Evolutionary conservation across 2,888 invertebrate species (phyloP), one percentile per base, ranked within the genome.

Genomic region (Pristionchus mayeri): DNA sequence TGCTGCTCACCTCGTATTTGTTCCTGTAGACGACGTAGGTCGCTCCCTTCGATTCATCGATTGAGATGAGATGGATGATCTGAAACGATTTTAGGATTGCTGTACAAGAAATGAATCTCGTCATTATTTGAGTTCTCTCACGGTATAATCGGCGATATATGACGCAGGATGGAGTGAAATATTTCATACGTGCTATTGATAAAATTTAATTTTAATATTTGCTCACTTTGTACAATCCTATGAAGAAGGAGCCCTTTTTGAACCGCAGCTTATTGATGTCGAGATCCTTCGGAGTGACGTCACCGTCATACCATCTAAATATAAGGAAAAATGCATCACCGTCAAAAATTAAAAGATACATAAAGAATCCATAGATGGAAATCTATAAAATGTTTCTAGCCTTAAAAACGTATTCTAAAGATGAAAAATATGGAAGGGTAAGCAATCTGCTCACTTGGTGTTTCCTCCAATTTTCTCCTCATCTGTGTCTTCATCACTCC

Each of bases 291-390:
- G 27, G 27, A 3, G 48, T 48, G 0, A 60, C 81, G 13, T 21
- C 16, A 9, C 81, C 81, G 18, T 82, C 81, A 34, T 63, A 82
- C 81, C 60, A 60, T 18, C 81, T 82, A 30, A 1, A 30, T n/a
- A 9, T 3, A n/a, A n/a, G 7, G 27, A n/a, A n/a, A n/a, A n/a
- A n/a, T n/a, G n/a, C n/a, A n/a, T n/a, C n/a, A n/a, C n/a, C n/a
- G n/a, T n/a, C n/a, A n/a, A n/a, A n/a, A 2, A 40, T 44, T 44
- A 34, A 71, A 0, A 3, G 9, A 40, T 30, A n/a, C 7, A n/a
- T 54, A 54, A 2, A 21, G 24, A 21, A 11, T 0, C 18, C 16
- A n/a, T 18, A 63, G 6, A n/a, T 71, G 9, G 37, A n/a, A n/a
- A 24, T 21, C 18, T 71, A 40, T n/a, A n/a, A n/a, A n/a, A n/a